Percentiles rank a stretch among this genome's conserved stretches.
These are phyloP conservation scores for Drosophila auraria DNA, from an alignment of 1,140 invertebrate species.

Conservation along the genomic window DNA sequence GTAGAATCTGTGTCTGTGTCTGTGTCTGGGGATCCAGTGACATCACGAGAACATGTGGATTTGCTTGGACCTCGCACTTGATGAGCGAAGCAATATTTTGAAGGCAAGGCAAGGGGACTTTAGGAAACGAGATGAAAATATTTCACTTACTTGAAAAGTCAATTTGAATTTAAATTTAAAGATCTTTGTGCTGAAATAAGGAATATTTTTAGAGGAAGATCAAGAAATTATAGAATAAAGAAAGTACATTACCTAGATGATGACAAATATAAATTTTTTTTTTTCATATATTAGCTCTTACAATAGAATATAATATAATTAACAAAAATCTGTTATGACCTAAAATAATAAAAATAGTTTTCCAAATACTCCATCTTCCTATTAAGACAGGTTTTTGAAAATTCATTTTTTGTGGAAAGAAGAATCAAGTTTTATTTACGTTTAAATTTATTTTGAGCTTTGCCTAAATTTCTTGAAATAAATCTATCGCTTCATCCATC, in stretches of 20 bases:
- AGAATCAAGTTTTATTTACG: too few relatives aligned
- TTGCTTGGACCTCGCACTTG: not conserved
- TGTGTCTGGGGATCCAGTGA: slow-evolving; percentile 48
- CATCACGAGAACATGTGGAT: slow-evolving; percentile 32
- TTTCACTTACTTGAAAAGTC: not conserved
- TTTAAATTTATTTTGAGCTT: not conserved
- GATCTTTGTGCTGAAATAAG: not conserved
- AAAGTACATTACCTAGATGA: too few relatives aligned
- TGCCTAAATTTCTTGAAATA: not conserved
- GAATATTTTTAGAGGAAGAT: not conserved
- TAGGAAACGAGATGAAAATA: not conserved
- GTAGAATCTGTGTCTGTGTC: slow-evolving; percentile 17
- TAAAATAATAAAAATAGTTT: too few relatives aligned
- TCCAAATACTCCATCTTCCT: too few relatives aligned
- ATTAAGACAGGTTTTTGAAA: too few relatives aligned
- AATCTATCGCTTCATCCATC: too few relatives aligned
- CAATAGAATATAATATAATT: too few relatives aligned
- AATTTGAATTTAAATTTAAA: not conserved
- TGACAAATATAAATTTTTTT: too few relatives aligned
- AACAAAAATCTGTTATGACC: too few relatives aligned
- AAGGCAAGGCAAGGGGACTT: not conserved
- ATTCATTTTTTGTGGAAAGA: too few relatives aligned
- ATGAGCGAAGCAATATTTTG: slow-evolving; percentile 24
- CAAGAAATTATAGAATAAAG: not conserved
- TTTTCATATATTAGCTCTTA: too few relatives aligned